Conservation (phyloP, 2,113 vertebrate species). For the Xiphorhynchus elegans region DNA sequence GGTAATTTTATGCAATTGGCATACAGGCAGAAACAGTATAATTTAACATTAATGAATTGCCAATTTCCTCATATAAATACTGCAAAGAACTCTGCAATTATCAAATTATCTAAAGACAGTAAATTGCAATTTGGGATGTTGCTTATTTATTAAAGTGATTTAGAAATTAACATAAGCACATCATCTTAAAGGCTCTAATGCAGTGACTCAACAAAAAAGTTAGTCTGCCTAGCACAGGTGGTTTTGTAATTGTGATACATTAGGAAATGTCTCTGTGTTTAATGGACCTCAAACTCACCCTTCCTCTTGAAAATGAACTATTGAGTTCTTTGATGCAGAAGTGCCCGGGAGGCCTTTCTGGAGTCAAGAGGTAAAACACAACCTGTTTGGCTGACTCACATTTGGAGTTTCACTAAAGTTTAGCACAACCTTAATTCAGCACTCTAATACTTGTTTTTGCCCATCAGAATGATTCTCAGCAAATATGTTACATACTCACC, state of each 20-base stretch:
- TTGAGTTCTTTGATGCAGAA: not conserved
- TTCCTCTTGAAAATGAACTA: not conserved
- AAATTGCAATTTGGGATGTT: not conserved
- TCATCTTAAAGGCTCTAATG: not conserved
- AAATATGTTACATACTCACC: not conserved
- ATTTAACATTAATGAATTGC: constrained; percentile 41
- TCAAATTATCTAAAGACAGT: constrained; percentile 9
- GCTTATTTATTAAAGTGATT: constrained; percentile 27
- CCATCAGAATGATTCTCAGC: not conserved
- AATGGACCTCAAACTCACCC: not conserved
- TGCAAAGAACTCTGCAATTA: constrained; percentile 29
- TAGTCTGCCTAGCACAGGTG: not conserved
- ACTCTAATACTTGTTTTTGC: not conserved
- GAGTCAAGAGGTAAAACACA: not conserved
- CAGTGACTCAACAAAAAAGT: constrained; percentile 21
- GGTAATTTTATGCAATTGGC: constrained; percentile 19
- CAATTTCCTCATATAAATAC: constrained; percentile 38
- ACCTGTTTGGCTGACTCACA: not conserved
- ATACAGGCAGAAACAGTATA: constrained; percentile 23
- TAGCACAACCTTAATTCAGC: not conserved
- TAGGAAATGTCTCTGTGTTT: not conserved
- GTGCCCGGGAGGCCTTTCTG: not conserved
- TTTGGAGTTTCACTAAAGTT: not conserved
- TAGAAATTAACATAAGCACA: not conserved
- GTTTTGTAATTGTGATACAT: not conserved